Base-by-base conservation (phyloP, 2,888 invertebrate species). In the Lapara coniferarum region DNA sequence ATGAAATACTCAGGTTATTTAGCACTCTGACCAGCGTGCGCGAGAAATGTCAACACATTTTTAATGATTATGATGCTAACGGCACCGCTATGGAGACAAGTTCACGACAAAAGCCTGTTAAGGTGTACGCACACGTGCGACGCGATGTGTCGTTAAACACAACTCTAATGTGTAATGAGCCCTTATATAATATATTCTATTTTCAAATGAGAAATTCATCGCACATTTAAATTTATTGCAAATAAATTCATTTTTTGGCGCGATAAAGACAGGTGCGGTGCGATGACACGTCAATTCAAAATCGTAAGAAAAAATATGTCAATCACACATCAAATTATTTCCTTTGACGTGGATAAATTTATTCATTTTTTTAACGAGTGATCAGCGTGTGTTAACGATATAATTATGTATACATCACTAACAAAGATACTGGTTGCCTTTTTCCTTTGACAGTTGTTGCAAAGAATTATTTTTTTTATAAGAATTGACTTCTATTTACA, bases 311-410 rank as follows among this genome's bases (percentile, higher is more conserved):
- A 83, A 81, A 82, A 77, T 66, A 78, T 75, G 84, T 80, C 83
- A 83, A 83, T 85, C 84, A 83, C 81, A 81, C 80, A 81, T 83
- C 81, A 85, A 81, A 81, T 76, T 83, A 80, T 81, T 78, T 69
- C 80, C 80, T 77, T 81, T 74, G 75, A 68, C 49, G 80, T 71
- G 49, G 66, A 69, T 81, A 80, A 81, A 76, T 73, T 74, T 81
- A 84, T 84, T 78, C 83, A 71, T 69, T 75, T 69, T 75, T 80
- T 79, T 83, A 83, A 83, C 77, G 84, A 83, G 84, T 78, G 74
- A 77, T 72, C 72, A 77, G 75, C 75, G 74, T 73, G 77, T 77
- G 69, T 68, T 70, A 71, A 37, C 37, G 37, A 37, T 37, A 37
- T 37, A 37, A 0, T 75, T 75, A 78, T 76, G 79, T 79, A 76